These are phyloP conservation scores for Tympanoctomys barrerae DNA, from an alignment of 2,797 vertebrate genomes.

Conservation along the genomic window DNA sequence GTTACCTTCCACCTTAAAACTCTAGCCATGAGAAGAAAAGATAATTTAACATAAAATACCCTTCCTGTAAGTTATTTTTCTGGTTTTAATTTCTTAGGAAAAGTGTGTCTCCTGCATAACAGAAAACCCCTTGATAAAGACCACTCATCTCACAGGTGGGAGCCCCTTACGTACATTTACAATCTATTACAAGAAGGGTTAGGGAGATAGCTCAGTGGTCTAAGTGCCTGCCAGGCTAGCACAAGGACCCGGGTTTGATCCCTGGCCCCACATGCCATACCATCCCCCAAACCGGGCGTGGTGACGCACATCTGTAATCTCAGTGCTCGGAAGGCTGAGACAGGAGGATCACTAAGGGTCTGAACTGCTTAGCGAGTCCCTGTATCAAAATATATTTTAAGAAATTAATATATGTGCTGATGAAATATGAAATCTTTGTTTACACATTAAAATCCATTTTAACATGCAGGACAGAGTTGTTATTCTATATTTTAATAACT, in stretches of 20 bases:
- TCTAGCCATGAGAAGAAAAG: not conserved
- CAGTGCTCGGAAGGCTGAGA: too few relatives aligned
- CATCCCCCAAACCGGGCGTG: too few relatives aligned
- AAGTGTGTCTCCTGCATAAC: not conserved
- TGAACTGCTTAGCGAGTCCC: too few relatives aligned
- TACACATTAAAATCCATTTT: not conserved
- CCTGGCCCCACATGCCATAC: too few relatives aligned
- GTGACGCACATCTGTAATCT: too few relatives aligned
- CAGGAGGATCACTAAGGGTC: too few relatives aligned
- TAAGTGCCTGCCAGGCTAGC: too few relatives aligned
- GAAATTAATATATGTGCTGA: too few relatives aligned
- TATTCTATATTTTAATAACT: not conserved
- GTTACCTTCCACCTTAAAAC: not conserved
- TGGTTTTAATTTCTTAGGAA: slow-evolving; percentile 2
- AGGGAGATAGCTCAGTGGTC: too few relatives aligned
- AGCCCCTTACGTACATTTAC: not conserved
- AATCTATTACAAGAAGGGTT: not conserved
- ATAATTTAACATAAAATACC: not conserved
- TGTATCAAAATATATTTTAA: too few relatives aligned
- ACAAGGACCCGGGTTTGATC: too few relatives aligned
- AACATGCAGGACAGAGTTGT: not conserved
- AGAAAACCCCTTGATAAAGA: not conserved
- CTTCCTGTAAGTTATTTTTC: not conserved
- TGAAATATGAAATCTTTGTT: not conserved
- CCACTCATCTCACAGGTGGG: not conserved